These are phyloP conservation scores for Alfaro cultratus DNA, from an alignment of 2,797 vertebrate species.

Conservation along the genomic window DNA sequence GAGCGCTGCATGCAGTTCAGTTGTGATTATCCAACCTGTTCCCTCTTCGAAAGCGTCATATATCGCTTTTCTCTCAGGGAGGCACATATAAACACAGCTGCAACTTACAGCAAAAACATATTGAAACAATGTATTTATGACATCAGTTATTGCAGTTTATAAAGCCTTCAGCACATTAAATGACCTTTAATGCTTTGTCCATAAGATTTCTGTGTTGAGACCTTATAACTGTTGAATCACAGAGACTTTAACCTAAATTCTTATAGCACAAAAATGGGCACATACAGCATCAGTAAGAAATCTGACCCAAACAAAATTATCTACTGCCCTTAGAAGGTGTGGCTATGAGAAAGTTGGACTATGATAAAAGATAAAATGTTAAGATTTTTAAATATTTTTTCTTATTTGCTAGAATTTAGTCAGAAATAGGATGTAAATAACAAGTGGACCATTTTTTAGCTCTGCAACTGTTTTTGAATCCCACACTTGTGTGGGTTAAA, in stretches of 20 bases:
- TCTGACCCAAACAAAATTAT: not conserved
- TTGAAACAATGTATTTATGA: conserved; percentile 1
- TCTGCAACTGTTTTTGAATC: not conserved
- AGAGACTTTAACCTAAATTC: not conserved
- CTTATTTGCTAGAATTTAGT: not conserved
- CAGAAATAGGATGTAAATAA: not conserved
- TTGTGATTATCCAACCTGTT: conserved; percentile 3
- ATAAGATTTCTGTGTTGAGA: not conserved
- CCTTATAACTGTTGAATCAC: not conserved
- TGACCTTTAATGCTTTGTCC: not conserved
- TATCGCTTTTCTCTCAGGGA: not conserved
- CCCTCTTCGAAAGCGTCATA: not conserved
- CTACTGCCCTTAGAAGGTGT: not conserved
- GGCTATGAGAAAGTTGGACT: not conserved
- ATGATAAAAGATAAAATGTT: not conserved
- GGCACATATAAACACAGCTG: not conserved
- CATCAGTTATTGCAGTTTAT: not conserved
- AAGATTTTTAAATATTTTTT: not conserved
- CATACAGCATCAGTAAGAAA: not conserved
- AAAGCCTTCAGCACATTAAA: not conserved
- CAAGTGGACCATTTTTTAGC: not conserved
- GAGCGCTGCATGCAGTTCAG: not conserved
- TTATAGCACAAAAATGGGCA: not conserved
- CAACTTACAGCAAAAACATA: not conserved
- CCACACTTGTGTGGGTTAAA: not conserved